phyloP scores from a whole-genome alignment of 1,140 invertebrate species.

The Berghia stephanieae region DNA sequence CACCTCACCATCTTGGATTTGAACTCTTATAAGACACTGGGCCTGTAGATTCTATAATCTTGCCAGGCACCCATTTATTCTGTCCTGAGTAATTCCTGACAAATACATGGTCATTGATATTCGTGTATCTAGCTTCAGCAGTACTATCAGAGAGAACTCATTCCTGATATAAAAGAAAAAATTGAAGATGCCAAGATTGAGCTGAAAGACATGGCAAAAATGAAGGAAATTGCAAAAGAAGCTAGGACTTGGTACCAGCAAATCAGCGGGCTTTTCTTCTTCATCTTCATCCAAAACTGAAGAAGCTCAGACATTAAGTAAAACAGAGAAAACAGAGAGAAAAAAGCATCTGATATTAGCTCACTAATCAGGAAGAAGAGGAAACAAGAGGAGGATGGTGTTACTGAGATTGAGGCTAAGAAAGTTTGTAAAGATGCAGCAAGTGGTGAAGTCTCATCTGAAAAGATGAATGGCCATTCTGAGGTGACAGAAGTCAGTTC shows the following conservation, averaged over 20 bases:
- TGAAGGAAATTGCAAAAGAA: slow-evolving; percentile 27
- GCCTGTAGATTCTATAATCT: no score
- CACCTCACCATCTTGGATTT: no score
- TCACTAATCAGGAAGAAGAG: slow-evolving; percentile 28
- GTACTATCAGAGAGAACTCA: slow-evolving; percentile 22
- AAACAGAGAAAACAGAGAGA: slow-evolving; percentile 14
- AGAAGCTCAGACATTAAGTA: background rate
- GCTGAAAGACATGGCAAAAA: slow-evolving; percentile 15
- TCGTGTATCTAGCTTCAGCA: no score
- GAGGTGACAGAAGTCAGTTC: no score
- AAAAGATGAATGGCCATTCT: no score
- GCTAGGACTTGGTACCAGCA: slow-evolving; percentile 17
- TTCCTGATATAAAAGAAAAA: slow-evolving; percentile 30
- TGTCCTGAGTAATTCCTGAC: no score
- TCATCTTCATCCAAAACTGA: slow-evolving; percentile 11
- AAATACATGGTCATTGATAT: no score
- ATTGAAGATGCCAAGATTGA: slow-evolving; percentile 22
- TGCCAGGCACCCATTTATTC: no score
- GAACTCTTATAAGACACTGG: no score
- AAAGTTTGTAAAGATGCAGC: background rate
- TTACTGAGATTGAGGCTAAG: background rate
- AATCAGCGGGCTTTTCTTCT: background rate
- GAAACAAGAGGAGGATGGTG: background rate
- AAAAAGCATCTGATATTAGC: slow-evolving; percentile 23
- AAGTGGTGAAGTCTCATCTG: background rate